Percentiles rank a stretch among this genome's conserved stretches.
Evolutionary conservation across 2,888 invertebrate genomes (phyloP).

Genomic region (Allygus modestus): DNA sequence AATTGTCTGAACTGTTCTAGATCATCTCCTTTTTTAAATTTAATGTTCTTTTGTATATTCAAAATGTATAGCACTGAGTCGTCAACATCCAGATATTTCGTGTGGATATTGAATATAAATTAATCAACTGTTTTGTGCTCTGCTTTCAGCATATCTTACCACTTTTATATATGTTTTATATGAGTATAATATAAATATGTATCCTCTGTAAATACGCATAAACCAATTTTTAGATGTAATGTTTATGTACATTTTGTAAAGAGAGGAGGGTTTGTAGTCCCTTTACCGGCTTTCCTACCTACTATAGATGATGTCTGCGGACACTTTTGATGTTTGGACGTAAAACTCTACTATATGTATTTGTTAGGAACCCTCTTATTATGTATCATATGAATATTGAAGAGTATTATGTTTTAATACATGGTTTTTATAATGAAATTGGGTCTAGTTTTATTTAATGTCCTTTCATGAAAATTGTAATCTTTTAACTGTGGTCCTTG

Average conservation of each 20-base stretch:
- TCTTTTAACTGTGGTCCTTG: no score
- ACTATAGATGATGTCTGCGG: constrained; percentile 38
- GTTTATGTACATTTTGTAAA: constrained; percentile 61
- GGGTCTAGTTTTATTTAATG: background rate
- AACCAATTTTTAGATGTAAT: constrained; percentile 52
- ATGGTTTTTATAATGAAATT: constrained; percentile 69
- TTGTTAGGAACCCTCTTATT: constrained; percentile 49
- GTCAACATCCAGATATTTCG: constrained; percentile 29
- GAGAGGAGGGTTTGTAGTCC: constrained; percentile 41
- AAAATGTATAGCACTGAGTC: constrained; percentile 24
- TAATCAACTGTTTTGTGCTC: constrained; percentile 46
- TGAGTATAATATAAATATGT: constrained; percentile 56
- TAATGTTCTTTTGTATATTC: constrained; percentile 21
- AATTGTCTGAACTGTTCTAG: background rate
- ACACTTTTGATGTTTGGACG: constrained; percentile 34
- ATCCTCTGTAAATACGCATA: constrained; percentile 53
- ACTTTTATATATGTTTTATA: constrained; percentile 56
- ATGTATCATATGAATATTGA: constrained; percentile 68
- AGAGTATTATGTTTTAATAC: constrained; percentile 71
- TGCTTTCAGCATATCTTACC: constrained; percentile 50
- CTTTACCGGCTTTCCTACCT: constrained; percentile 32
- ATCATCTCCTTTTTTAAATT: constrained; percentile 7
- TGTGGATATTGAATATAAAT: constrained; percentile 23
- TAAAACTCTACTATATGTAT: constrained; percentile 42
- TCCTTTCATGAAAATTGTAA: background rate